These are phyloP conservation scores for Platycheirus albimanus DNA, from an alignment of 2,888 invertebrate species.

Conservation along the genomic window DNA sequence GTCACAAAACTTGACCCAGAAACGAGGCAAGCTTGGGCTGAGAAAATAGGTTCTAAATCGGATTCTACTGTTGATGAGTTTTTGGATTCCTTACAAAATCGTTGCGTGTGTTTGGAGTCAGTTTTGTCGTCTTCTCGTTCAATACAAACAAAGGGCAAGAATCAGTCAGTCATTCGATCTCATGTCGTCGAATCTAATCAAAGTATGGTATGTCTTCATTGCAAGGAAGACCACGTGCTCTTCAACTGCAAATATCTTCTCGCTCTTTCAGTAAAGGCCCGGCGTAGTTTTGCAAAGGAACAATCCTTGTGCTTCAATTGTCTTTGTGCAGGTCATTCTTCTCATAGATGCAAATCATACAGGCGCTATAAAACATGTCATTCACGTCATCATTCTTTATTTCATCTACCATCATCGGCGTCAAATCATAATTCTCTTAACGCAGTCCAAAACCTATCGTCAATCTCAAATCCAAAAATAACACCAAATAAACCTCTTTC, in stretches of 20 bases:
- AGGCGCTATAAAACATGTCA: no score
- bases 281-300: slow-evolving; percentile 1
- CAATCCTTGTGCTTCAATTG: neutral
- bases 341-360: no score
- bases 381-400: no score
- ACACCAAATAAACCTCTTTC: no score
- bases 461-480: neutral
- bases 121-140: no score
- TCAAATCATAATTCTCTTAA: no score
- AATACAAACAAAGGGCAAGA: neutral
- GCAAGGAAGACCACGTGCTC: slow-evolving; percentile 15
- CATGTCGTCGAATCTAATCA: slow-evolving; percentile 20
- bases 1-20: slow-evolving; percentile 30
- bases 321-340: no score
- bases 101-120: slow-evolving; percentile 37
- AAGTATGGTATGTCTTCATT: slow-evolving; percentile 4
- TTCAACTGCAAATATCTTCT: slow-evolving; percentile 14
- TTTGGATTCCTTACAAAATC: no score
- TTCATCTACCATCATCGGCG: no score
- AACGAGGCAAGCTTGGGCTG: slow-evolving; percentile 21
- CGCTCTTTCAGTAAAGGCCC: neutral
- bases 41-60: neutral
- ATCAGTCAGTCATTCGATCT: slow-evolving; percentile 9
- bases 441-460: no score
- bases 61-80: no score